Percentiles rank a stretch among this genome's conserved stretches.
Evolutionary conservation across 1,140 invertebrate species (phyloP).

Genomic region (Hydropsyche tenuis): DNA sequence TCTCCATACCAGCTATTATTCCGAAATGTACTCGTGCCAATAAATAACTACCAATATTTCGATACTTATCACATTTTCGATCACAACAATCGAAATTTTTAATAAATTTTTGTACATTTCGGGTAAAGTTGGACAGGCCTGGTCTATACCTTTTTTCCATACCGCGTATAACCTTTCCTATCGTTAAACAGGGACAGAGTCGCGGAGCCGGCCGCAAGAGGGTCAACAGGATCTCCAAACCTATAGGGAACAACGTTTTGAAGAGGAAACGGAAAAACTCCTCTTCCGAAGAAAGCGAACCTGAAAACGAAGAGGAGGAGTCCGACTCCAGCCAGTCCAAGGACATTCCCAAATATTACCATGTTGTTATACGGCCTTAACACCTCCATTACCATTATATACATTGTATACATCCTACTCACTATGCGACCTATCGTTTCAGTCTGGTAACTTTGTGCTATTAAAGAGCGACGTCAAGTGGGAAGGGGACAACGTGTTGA

Average conservation of each 20-base stretch:
- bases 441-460: slow-evolving; percentile 74
- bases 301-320: slow-evolving; percentile 59
- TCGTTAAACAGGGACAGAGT: background rate
- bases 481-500: slow-evolving; percentile 62
- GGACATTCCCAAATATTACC: slow-evolving; percentile 64
- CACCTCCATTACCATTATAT: slow-evolving; percentile 2
- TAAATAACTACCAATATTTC: too few relatives aligned
- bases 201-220: slow-evolving; percentile 29
- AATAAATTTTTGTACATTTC: too few relatives aligned
- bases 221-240: slow-evolving; percentile 4
- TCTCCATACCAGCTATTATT: too few relatives aligned
- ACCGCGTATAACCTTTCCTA: too few relatives aligned
- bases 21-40: too few relatives aligned
- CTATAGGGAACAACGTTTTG: slow-evolving; percentile 3
- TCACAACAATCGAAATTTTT: too few relatives aligned
- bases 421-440: slow-evolving; percentile 30
- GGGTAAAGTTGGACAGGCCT: too few relatives aligned
- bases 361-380: slow-evolving; percentile 52
- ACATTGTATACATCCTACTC: background rate
- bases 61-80: too few relatives aligned
- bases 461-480: slow-evolving; percentile 70
- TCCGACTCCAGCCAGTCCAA: slow-evolving; percentile 63
- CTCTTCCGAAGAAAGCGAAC: slow-evolving; percentile 50
- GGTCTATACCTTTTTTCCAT: too few relatives aligned
- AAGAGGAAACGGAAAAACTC: slow-evolving; percentile 47